These are phyloP conservation scores for Drosophila setosimentum DNA, from an alignment of 2,888 invertebrate genomes.

Conservation along the genomic window DNA sequence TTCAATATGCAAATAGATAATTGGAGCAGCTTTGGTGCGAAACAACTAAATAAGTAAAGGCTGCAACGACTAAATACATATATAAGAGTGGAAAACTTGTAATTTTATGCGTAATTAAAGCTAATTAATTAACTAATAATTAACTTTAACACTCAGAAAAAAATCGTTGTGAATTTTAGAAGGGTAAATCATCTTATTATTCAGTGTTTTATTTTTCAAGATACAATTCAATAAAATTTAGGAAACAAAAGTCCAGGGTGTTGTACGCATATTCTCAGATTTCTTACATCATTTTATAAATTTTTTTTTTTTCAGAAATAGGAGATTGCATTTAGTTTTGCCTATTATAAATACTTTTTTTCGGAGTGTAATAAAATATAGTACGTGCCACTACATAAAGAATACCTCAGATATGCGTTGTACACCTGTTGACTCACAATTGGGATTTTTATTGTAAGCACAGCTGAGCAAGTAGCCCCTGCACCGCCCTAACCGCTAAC, in stretches of 20 bases:
- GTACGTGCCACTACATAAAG: conserved; percentile 22
- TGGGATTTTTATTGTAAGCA: conserved; percentile 25
- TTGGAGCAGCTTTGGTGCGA: conserved; percentile 59
- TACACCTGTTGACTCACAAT: conserved; percentile 43
- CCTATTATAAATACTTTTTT: neutral
- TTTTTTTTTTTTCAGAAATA: too few relatives aligned
- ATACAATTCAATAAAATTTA: too few relatives aligned
- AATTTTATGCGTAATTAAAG: conserved; percentile 13
- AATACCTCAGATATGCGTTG: conserved; percentile 7
- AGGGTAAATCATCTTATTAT: neutral
- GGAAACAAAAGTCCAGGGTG: too few relatives aligned
- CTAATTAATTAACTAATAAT: too few relatives aligned
- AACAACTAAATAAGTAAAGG: conserved; percentile 21
- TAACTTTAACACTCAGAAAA: conserved; percentile 2
- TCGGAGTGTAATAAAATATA: neutral
- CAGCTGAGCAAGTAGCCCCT: conserved; percentile 4
- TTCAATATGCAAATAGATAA: conserved; percentile 50
- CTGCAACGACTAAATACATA: too few relatives aligned
- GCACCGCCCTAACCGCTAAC: neutral
- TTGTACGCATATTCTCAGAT: too few relatives aligned
- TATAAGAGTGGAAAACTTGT: neutral
- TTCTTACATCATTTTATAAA: too few relatives aligned
- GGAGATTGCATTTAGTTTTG: too few relatives aligned
- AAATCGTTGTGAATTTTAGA: neutral
- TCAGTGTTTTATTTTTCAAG: neutral